Base-by-base conservation (phyloP, 2,888 invertebrate genomes). In the Diaprepes abbreviatus region DNA sequence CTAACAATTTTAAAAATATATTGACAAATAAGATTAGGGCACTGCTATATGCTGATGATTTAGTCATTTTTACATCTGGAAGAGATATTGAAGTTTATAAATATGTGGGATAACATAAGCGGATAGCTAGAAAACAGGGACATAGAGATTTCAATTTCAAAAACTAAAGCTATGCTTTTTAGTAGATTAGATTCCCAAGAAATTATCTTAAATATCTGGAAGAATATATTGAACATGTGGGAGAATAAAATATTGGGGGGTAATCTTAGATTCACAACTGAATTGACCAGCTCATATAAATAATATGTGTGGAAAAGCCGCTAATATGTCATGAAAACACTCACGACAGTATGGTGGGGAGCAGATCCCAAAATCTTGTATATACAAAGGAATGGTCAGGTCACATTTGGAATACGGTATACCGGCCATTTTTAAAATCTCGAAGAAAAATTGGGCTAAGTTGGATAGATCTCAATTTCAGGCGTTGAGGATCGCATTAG, bases 331-430 rank as follows among this genome's bases (percentile, higher is more conserved):
- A 45, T 60, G 45, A 60, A 19, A 14, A 16, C 45, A 14, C 2
- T 60, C 1, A 28, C 6, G 1, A 43, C 31, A 60, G 19, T 19
- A 6, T 60, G 60, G 60, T 60, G 60, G 60, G 48, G 60, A 17
- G 33, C 60, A 28, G 50, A 50, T 2, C n/a, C 48, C 1, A 4
- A 7, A 6, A 48, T 10, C 19, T 3, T 19, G 4, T 10, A 19
- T 48, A 9, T 48, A 48, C 5, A 48, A 48, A n/a, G 48, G 19
- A 3, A 14, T 40, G 14, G 35, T 48, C 5, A 19, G 48, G 19
- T 19, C 19, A 1, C 19, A 48, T 21, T 4, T 48, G 3, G 48
- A 48, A 21, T 48, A 48, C 24, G 24, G 24, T n/a, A n/a, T n/a
- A n/a, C n/a, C 3, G 24, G 5, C 3, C 5, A 24, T 4, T 24